Evolutionary conservation across 2,888 invertebrate species (phyloP).

Genomic region (Campaea margaritaria): DNA sequence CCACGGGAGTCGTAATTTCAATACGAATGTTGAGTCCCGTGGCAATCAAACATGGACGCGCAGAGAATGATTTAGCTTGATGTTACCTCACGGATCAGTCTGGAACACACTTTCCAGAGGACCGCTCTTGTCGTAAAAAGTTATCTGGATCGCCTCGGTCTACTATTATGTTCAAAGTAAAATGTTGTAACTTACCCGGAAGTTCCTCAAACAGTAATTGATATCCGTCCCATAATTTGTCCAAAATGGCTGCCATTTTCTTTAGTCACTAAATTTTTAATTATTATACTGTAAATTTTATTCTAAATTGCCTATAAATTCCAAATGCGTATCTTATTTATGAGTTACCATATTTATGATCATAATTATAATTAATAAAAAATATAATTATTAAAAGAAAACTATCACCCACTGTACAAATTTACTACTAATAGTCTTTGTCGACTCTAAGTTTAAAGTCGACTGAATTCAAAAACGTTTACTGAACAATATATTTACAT

Average conservation of each 20-base stretch:
- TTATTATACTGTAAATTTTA: neutral
- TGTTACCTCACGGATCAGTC: too few relatives aligned
- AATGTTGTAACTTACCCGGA: slow-evolving; percentile 59
- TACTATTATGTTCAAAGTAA: neutral
- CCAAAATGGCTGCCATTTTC: slow-evolving; percentile 69
- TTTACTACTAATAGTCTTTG: neutral
- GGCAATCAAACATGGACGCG: too few relatives aligned
- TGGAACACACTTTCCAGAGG: too few relatives aligned
- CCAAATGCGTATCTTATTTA: neutral
- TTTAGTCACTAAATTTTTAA: neutral
- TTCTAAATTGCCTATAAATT: neutral
- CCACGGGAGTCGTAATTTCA: too few relatives aligned
- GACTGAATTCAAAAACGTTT: slow-evolving; percentile 3
- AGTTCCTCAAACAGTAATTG: slow-evolving; percentile 64
- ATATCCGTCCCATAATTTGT: slow-evolving; percentile 61
- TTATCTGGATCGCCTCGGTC: too few relatives aligned
- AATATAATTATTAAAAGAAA: too few relatives aligned
- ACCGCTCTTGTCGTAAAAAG: too few relatives aligned
- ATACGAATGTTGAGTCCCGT: too few relatives aligned
- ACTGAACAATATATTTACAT: neutral
- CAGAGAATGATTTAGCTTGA: too few relatives aligned
- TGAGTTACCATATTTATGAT: neutral
- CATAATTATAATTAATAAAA: too few relatives aligned
- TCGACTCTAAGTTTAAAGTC: neutral
- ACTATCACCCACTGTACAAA: neutral